Percentiles rank a stretch among this genome's conserved stretches.
phyloP scores from a whole-genome alignment of 2,113 vertebrate species.

The Callorhinus ursinus region DNA sequence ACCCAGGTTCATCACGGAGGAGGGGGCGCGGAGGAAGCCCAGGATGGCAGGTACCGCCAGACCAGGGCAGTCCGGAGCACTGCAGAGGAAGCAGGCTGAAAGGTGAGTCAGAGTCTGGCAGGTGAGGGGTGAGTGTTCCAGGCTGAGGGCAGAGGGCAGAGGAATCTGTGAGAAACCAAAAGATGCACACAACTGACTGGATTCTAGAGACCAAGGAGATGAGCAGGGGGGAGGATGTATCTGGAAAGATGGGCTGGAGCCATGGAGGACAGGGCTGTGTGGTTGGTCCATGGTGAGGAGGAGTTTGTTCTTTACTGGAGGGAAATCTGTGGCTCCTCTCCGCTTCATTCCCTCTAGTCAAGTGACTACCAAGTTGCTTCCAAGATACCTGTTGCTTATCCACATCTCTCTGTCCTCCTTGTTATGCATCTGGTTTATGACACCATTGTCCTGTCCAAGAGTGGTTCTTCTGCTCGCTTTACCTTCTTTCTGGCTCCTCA shows the following conservation, averaged over 20 bases:
- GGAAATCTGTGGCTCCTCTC: background rate
- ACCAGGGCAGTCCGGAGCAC: background rate
- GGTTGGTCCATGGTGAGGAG: background rate
- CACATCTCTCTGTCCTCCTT: background rate
- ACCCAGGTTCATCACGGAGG: background rate
- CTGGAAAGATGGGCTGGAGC: background rate
- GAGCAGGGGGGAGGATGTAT: background rate
- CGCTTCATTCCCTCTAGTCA: background rate
- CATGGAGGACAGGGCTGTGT: background rate
- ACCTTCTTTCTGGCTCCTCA: background rate
- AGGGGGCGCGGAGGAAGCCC: fast-evolving
- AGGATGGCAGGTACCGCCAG: background rate
- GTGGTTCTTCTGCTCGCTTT: background rate
- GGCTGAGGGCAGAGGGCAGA: background rate
- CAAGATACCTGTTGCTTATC: background rate
- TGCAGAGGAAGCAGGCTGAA: background rate
- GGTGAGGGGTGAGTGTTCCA: background rate
- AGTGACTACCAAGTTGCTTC: background rate
- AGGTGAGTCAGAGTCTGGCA: background rate
- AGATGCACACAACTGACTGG: no score
- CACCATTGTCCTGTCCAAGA: background rate
- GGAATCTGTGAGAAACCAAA: background rate
- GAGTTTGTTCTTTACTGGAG: background rate
- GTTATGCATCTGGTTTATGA: background rate
- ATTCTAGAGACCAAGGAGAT: background rate